phyloP scores from a whole-genome alignment of 1,140 invertebrate genomes.

The Drosophila serrata region DNA sequence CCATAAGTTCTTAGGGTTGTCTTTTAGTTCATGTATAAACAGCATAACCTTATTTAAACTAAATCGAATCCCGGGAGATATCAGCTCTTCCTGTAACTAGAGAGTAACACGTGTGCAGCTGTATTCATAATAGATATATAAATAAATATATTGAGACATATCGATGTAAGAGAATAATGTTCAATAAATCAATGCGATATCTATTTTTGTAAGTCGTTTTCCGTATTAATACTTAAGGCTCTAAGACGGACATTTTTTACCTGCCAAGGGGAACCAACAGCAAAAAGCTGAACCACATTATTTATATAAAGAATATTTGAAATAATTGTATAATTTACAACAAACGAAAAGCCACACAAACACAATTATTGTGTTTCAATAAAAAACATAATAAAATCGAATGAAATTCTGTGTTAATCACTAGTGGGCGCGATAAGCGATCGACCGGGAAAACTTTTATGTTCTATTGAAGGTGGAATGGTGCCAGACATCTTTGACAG shows the following conservation, averaged over 20 bases:
- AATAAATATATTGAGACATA: conserved; percentile 52
- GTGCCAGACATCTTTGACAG: conserved; percentile 12
- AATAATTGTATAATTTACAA: conserved; percentile 63
- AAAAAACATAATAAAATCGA: conserved; percentile 56
- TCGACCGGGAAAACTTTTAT: background rate
- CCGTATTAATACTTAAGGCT: conserved; percentile 41
- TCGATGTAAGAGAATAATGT: conserved; percentile 57
- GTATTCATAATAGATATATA: conserved; percentile 44
- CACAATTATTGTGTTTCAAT: conserved; percentile 72
- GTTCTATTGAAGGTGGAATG: conserved; percentile 14
- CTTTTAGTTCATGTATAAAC: conserved; percentile 55
- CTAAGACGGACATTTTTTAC: conserved; percentile 63
- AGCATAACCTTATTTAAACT: conserved; percentile 41
- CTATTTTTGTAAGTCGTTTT: conserved; percentile 83
- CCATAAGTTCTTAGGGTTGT: conserved; percentile 52
- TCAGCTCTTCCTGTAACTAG: conserved; percentile 55
- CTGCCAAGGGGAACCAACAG: conserved; percentile 59
- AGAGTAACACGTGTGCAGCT: conserved; percentile 25
- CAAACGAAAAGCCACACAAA: conserved; percentile 50
- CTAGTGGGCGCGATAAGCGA: conserved; percentile 17
- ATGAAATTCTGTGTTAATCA: conserved; percentile 36
- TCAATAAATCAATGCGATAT: conserved; percentile 77
- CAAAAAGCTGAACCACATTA: conserved; percentile 57
- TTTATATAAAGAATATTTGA: conserved; percentile 61
- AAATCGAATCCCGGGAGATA: conserved; percentile 47